These are phyloP conservation scores for Blastobasis adustella DNA, from an alignment of 2,888 invertebrate genomes.

Conservation along the genomic window DNA sequence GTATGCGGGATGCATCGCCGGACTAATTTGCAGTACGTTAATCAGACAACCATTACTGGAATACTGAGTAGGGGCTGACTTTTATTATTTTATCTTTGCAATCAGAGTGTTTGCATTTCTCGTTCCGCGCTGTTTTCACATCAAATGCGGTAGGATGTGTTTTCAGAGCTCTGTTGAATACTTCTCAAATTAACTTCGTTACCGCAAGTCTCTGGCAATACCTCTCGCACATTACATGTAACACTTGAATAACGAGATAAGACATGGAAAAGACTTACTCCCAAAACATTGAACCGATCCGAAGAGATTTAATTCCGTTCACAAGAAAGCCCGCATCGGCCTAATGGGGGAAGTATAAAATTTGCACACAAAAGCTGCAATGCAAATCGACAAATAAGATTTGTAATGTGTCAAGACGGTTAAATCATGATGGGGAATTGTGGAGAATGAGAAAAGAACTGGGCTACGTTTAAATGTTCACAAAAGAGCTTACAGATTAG, in stretches of 20 bases:
- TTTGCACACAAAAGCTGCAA: constrained; percentile 55
- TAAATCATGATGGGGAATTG: constrained; percentile 41
- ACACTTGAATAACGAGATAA: constrained; percentile 8
- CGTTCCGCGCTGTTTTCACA: no score
- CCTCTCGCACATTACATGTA: no score
- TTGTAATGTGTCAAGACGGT: constrained; percentile 63
- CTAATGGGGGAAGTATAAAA: constrained; percentile 50
- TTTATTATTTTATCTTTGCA: constrained; percentile 7
- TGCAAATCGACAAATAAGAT: constrained; percentile 55
- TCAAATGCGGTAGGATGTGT: no score
- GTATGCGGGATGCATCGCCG: constrained; percentile 16
- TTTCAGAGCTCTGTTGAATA: no score
- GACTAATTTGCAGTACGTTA: constrained; percentile 45
- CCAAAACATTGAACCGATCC: constrained; percentile 33
- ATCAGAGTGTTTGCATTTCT: background rate
- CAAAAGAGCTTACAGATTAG: no score
- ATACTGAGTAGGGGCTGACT: background rate
- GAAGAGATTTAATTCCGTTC: constrained; percentile 48
- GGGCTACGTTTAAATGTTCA: background rate
- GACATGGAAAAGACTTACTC: constrained; percentile 27
- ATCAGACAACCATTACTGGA: constrained; percentile 31
- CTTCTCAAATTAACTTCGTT: no score
- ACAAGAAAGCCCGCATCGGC: constrained; percentile 39
- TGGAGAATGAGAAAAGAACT: background rate
- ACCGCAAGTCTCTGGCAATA: no score